A percentile compares a stretch with the other conserved stretches of the same genome.
Evolutionary conservation across 1,140 invertebrate genomes (phyloP).

Genomic region (Hirudo medicinalis): DNA sequence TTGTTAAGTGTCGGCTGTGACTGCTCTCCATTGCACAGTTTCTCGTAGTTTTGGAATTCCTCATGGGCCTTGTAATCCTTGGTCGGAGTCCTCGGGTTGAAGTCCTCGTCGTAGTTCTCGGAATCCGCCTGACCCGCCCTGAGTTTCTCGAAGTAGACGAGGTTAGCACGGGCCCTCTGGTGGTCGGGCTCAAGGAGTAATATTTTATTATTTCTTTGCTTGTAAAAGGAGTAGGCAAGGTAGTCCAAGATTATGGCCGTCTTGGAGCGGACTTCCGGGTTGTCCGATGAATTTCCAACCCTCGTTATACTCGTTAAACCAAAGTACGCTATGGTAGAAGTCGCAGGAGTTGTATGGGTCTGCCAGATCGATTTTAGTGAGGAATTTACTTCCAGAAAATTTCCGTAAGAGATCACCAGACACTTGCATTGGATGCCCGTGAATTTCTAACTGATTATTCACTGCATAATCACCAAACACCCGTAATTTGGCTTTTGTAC

Average conservation of each 20-base stretch:
- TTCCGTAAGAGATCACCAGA: too few species aligned
- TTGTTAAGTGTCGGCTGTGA: slow-evolving; percentile 19
- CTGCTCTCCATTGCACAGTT: slow-evolving; percentile 33
- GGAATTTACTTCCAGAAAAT: too few species aligned
- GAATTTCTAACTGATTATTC: too few species aligned
- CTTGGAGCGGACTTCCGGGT: slow-evolving; percentile 25
- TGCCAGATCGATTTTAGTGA: too few species aligned
- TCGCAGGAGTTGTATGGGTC: slow-evolving; percentile 85
- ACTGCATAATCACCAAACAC: too few species aligned
- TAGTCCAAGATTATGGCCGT: slow-evolving; percentile 72
- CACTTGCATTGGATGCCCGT: too few species aligned
- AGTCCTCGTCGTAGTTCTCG: background rate
- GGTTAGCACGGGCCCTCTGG: background rate
- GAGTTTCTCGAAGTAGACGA: slow-evolving; percentile 4
- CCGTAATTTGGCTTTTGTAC: too few species aligned
- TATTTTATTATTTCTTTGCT: too few species aligned
- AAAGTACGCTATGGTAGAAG: slow-evolving; percentile 79
- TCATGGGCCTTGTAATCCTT: background rate
- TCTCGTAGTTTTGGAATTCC: slow-evolving; percentile 19
- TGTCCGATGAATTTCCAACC: background rate
- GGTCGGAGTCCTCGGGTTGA: background rate
- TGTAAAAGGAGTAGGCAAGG: slow-evolving; percentile 83
- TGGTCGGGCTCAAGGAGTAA: slow-evolving; percentile 8
- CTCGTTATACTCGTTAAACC: slow-evolving; percentile 79
- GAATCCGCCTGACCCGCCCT: background rate